Evolutionary conservation across 2,797 vertebrate genomes (phyloP), one percentile per base, ranked within the genome.

Genomic region (Malacoraja senta): DNA sequence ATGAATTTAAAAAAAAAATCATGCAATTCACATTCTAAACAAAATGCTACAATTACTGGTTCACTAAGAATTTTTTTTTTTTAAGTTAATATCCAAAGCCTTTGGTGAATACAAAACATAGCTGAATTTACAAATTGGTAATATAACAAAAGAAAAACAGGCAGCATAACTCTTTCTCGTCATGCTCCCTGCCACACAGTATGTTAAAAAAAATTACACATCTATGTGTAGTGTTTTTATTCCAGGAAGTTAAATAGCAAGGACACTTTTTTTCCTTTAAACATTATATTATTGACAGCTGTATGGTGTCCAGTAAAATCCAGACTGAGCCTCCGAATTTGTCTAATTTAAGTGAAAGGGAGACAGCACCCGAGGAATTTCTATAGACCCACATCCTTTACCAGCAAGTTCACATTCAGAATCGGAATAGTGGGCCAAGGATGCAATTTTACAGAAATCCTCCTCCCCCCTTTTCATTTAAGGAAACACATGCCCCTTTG

Each of bases 291-390:
- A 94, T 94, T 92, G 29, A 95, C 94, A 94, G 93, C 93, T 44
- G 94, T 93, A 29, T 93, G 94, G 91, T 94, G 94, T 93, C 96
- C 96, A 1, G 94, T 44, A 19, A 95, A 95, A 94, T 93, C 13
- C 53, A 94, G 94, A 0, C 80, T 79, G 94, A 94, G 58, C 10
- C 94, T 94, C 13, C 78, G 19, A 53, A 94, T 71, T 94, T 95
- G 93, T n/a, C 53, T 10, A 29, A 81, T 94, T 88, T 1, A 61
- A 93, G 93, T 94, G 94, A 15, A 96, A 94, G 91, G 96, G 96
- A 4, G 96, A 95, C 76, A 95, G 21, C 3, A 96, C 96, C 93
- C 97, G 97, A 83, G 96, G 95, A 0, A 96, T 94, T 61, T 95
- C 95, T 0, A 95, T 93, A 3, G 96, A 95, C 94, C 96, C 97